Base-by-base conservation (phyloP, 2,113 vertebrate species). In the Catagonus wagneri region DNA sequence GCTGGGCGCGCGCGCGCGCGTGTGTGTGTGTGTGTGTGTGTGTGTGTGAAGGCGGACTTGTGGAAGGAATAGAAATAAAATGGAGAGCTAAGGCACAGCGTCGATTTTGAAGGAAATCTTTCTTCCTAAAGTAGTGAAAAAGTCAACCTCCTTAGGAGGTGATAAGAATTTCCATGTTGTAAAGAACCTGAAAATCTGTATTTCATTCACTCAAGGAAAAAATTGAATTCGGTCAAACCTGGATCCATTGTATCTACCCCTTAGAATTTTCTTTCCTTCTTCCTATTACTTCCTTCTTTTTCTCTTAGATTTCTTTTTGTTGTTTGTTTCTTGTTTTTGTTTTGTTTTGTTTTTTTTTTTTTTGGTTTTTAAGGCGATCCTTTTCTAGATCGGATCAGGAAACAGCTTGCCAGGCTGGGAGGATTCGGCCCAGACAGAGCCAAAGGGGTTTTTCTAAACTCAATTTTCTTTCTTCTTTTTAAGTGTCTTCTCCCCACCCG, bases 381-480 rank as follows among this genome's bases (percentile, higher is more conserved):
- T 92, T 63, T 95, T 93, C 66, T 60, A 72, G 50, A 72, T 15
- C 16, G 3, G 32, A 34, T 80, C n/a, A 93, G 71, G 78, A 94
- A 95, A 66, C 65, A 80, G 56, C 58, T 83, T 69, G 0, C 61
- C 6, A 32, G 52, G 92, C 83, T 63, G 75, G 58, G 44, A 83
- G 66, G 92, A 81, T 92, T 29, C 83, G 60, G 86, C 61, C 27
- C 66, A 50, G 6, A 83, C 66, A 13, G 71, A 92, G 83, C 93
- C 63, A 94, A 95, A 95, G 23, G 60, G 15, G 13, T 32, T 71
- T 94, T 90, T 90, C 83, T 80, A 71, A 91, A 89, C 86, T 87
- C 69, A 86, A 66, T 63, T 93, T 89, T 96, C 93, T 88, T 96
- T 97, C 80, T 89, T 97, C 65, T 93, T 86, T 92, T 92, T 78